Conservation (phyloP, 1,140 invertebrate genomes). For the Teleogryllus occipitalis region DNA sequence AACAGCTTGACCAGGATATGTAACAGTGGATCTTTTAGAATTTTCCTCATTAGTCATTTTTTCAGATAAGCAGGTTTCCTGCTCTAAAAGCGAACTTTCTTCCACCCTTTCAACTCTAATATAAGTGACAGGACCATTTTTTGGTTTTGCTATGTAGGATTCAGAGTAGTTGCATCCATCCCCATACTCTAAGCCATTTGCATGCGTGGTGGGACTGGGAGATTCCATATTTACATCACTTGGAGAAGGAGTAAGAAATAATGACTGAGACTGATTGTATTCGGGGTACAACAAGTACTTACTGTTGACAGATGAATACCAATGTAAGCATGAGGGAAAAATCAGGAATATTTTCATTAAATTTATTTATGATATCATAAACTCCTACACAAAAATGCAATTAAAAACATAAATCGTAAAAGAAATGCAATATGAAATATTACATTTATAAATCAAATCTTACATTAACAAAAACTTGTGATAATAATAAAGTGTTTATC, state of each 20-base stretch:
- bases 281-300: constrained; percentile 35
- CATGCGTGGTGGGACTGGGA: constrained; percentile 34
- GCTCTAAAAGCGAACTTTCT: neutral
- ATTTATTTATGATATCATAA: too few relatives aligned
- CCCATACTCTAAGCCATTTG: constrained; percentile 17
- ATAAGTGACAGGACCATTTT: constrained; percentile 9
- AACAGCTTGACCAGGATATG: constrained; percentile 43
- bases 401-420: too few relatives aligned
- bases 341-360: neutral
- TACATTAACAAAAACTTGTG: too few relatives aligned
- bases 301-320: constrained; percentile 30
- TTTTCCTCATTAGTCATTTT: constrained; percentile 34
- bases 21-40: constrained; percentile 24
- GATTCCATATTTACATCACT: constrained; percentile 46
- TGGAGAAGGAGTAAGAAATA: constrained; percentile 45
- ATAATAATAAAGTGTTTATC: too few relatives aligned
- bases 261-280: constrained; percentile 25
- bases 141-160: neutral
- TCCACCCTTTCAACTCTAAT: constrained; percentile 11
- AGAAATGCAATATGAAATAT: too few relatives aligned
- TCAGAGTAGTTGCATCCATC: constrained; percentile 27
- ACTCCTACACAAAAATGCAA: too few relatives aligned
- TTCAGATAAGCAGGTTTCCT: constrained; percentile 19
- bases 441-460: too few relatives aligned
- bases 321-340: neutral